Percentiles rank a stretch among this genome's conserved stretches.
phyloP scores from a whole-genome alignment of 2,888 invertebrate genomes.

The Dolichopus griseipennis region DNA sequence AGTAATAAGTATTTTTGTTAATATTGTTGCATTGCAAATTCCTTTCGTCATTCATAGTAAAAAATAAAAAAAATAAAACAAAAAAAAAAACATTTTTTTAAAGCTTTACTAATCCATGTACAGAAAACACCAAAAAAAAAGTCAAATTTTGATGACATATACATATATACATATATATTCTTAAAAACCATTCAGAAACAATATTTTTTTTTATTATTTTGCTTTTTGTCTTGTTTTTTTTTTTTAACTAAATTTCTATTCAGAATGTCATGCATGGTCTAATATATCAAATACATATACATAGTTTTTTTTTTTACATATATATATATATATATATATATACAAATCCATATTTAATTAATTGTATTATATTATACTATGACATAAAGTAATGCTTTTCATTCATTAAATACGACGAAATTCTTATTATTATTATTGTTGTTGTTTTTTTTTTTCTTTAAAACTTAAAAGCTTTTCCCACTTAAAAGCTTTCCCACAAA shows the following conservation, averaged over 20 bases:
- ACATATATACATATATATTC: too few species aligned
- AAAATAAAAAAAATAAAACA: neutral
- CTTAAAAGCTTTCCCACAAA: neutral
- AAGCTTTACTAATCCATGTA: neutral
- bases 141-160: neutral
- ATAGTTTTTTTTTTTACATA: neutral
- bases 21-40: neutral
- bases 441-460: too few species aligned
- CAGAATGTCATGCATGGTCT: too few species aligned
- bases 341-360: neutral
- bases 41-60: slow-evolving; percentile 1
- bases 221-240: too few species aligned
- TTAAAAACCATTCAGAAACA: neutral
- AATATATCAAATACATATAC: neutral
- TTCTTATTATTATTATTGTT: too few species aligned
- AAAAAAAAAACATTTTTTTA: neutral
- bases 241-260: neutral
- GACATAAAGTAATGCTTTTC: neutral
- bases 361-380: neutral
- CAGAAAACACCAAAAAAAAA: neutral
- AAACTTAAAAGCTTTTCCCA: neutral
- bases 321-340: neutral
- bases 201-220: too few species aligned
- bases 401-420: neutral
- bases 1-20: neutral